Base-by-base conservation (phyloP, 2,888 invertebrate species). In the Deladenus siricidicola region DNA sequence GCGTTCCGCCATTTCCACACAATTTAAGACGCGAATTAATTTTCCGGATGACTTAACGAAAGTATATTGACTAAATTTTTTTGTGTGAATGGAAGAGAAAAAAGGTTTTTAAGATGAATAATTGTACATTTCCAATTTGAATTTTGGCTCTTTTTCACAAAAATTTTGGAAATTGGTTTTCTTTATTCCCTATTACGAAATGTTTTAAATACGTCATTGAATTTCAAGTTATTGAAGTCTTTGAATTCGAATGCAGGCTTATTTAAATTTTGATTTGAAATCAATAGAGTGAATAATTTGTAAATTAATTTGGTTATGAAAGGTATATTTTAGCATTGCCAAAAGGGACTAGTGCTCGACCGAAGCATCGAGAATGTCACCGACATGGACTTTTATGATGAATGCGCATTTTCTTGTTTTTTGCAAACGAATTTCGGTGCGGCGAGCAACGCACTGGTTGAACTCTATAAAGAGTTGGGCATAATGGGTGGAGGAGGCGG, bases 1-100 rank as follows among this genome's bases (percentile, higher is more conserved):
- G 14, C 58, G 59, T 28, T 57, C 68, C 3, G 67, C 70, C 6
- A 71, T 73, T 44, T 61, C 66, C 3, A 63, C 68, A 39, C 50
- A 69, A 34, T 74, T 76, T 60, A 65, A 68, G 23, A 75, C 76
- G 2, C 59, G 76, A 29, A 73, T 76, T 49, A 72, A 70, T n/a
- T 65, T 76, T 2, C 76, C 76, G 4, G 59, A 66, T 8, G 56
- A 56, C 30, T 45, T 70, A 4, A 44, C 75, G 30, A 66, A 67
- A 26, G 66, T 60, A n/a, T n/a, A n/a, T n/a, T n/a, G n/a, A n/a
- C n/a, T n/a, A n/a, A n/a, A n/a, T n/a, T n/a, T n/a, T n/a, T n/a
- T n/a, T n/a, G n/a, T n/a, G n/a, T n/a, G n/a, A n/a, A n/a, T n/a
- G n/a, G n/a, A n/a, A n/a, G n/a, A n/a, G n/a, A n/a, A n/a, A n/a